Conservation (phyloP, 2,113 vertebrate genomes). For the Semnornis frantzii region DNA sequence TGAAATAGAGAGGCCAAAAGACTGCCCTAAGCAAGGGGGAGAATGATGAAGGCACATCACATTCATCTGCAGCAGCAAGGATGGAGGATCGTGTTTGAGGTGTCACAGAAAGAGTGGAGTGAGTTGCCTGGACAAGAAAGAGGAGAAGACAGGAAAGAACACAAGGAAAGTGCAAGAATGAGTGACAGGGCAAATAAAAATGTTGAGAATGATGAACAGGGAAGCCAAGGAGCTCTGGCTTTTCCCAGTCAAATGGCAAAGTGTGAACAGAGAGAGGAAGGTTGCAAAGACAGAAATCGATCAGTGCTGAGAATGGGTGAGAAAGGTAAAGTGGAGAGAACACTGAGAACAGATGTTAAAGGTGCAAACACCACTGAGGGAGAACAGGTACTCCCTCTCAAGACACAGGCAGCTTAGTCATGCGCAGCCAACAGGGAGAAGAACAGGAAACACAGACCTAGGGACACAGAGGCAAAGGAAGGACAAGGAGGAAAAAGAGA, state of each 20-base stretch:
- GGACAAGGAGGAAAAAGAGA: neutral
- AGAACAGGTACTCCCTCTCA: neutral
- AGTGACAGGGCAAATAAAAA: neutral
- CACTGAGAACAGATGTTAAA: neutral
- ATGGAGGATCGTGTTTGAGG: neutral
- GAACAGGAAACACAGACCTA: neutral
- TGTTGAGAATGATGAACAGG: neutral
- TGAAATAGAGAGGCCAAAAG: slow-evolving; percentile 27
- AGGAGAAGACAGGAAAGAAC: slow-evolving; percentile 32
- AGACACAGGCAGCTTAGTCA: neutral
- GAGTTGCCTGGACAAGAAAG: slow-evolving; percentile 11
- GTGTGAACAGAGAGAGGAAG: neutral
- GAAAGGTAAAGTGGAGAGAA: neutral
- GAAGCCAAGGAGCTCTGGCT: neutral
- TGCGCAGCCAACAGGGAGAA: neutral
- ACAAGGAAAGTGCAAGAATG: neutral
- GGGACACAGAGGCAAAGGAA: neutral
- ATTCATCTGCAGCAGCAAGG: slow-evolving; percentile 23
- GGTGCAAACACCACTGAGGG: neutral
- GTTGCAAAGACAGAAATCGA: neutral
- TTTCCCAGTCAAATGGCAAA: neutral
- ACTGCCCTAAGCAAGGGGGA: neutral
- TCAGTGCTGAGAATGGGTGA: neutral
- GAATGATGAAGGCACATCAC: slow-evolving; percentile 6
- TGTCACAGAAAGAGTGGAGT: slow-evolving; percentile 7